Evolutionary conservation across 2,113 vertebrate genomes (phyloP).

Genomic region (Microtus montanus): DNA sequence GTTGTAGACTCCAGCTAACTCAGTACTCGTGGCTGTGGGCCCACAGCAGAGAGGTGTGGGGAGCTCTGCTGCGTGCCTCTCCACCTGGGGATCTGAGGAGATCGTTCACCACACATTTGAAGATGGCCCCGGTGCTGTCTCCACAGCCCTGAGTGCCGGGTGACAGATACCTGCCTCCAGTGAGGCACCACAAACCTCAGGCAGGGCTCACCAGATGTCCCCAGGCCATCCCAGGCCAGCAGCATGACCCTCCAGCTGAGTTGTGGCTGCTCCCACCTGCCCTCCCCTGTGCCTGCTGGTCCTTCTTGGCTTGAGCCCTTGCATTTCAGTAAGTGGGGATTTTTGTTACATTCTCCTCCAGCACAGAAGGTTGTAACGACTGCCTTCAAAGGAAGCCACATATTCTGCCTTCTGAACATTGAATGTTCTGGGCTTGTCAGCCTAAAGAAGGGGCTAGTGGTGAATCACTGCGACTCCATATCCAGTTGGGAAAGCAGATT

Average conservation of each 20-base stretch:
- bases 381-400: background rate
- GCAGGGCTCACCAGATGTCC: background rate
- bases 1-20: background rate
- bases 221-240: background rate
- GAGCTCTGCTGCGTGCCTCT: background rate
- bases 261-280: rapidly evolving
- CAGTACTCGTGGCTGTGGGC: background rate
- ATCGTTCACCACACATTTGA: rapidly evolving
- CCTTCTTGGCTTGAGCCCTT: background rate
- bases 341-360: background rate
- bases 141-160: background rate
- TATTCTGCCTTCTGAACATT: background rate
- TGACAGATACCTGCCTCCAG: rapidly evolving
- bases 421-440: background rate
- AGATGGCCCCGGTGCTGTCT: background rate
- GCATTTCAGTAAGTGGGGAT: background rate
- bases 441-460: conserved; percentile 5
- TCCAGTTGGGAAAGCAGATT: background rate
- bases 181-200: background rate
- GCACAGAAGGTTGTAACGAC: background rate
- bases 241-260: background rate
- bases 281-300: background rate
- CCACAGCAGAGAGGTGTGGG: background rate
- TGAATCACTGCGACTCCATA: background rate
- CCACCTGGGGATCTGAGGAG: too few relatives aligned